phyloP scores from a whole-genome alignment of 53 echinoderm and acorn worm species.

The Henricia sp. region DNA sequence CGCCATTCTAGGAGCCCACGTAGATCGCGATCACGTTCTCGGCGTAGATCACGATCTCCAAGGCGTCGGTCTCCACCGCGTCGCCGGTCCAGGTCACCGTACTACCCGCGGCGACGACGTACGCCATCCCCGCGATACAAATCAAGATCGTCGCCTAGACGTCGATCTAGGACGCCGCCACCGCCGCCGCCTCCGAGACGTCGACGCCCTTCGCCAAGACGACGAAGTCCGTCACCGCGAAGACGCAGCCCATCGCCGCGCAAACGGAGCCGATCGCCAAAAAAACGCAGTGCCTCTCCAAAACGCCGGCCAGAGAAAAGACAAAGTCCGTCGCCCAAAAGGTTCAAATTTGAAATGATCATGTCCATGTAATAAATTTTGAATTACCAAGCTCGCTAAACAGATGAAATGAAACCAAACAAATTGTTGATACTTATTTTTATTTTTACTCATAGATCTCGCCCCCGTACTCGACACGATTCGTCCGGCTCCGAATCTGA shows the following conservation, averaged over 20 bases:
- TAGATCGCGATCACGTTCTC: constrained; percentile 26
- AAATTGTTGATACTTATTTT: no score
- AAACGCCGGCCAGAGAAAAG: constrained; percentile 16
- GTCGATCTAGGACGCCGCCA: constrained; percentile 47
- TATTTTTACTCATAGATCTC: not conserved
- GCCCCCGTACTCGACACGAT: constrained; percentile 38
- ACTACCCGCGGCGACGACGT: constrained; percentile 35
- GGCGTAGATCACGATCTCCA: constrained; percentile 24
- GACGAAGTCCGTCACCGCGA: constrained; percentile 66
- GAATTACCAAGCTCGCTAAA: not conserved
- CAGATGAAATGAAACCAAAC: no score
- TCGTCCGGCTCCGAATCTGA: constrained; percentile 57
- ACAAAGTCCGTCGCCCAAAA: constrained; percentile 63
- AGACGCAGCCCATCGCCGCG: constrained; percentile 63
- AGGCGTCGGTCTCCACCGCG: constrained; percentile 47
- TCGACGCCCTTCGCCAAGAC: constrained; percentile 68
- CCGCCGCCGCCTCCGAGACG: no score
- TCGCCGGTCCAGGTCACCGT: constrained; percentile 69
- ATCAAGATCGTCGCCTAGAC: constrained; percentile 69
- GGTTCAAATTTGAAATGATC: no score
- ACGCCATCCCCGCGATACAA: constrained; percentile 61
- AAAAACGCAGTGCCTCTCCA: constrained; percentile 59
- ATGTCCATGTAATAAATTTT: not conserved
- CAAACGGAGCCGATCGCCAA: constrained; percentile 70
- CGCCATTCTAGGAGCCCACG: constrained; percentile 61